A percentile compares a stretch with the other conserved stretches of the same genome.
Conservation (phyloP, 2,113 vertebrate species). For the Salvator merianae region DNA sequence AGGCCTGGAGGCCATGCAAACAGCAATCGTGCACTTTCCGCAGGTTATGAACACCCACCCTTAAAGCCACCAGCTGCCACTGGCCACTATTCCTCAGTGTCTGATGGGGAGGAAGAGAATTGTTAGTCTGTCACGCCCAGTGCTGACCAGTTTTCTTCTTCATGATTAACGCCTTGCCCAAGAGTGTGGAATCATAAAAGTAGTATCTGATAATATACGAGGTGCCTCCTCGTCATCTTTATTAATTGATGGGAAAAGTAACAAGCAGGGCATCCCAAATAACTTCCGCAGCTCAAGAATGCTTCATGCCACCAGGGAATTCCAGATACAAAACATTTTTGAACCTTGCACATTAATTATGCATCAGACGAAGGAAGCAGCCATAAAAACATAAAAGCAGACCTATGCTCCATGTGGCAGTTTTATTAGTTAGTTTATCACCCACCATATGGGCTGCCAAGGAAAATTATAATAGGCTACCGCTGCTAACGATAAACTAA, state of each 20-base stretch:
- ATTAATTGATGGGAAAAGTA: background rate
- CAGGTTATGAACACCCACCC: no score
- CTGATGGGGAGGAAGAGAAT: no score
- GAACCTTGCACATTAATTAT: constrained; percentile 65
- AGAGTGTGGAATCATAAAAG: background rate
- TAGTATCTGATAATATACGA: constrained; percentile 6
- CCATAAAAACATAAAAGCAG: constrained; percentile 62
- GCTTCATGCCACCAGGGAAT: constrained; percentile 37
- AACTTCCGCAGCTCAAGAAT: constrained; percentile 15
- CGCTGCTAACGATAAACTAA: constrained; percentile 56
- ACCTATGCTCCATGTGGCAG: constrained; percentile 59
- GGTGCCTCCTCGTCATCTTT: no score
- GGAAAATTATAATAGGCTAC: constrained; percentile 67
- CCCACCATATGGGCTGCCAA: constrained; percentile 62
- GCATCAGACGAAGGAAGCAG: constrained; percentile 61
- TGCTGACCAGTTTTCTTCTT: no score
- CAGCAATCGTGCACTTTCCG: no score
- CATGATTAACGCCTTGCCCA: no score
- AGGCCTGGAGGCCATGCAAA: no score
- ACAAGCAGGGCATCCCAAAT: constrained; percentile 18
- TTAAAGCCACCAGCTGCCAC: no score
- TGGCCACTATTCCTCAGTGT: no score
- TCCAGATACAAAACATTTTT: constrained; percentile 45
- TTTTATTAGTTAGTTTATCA: constrained; percentile 75
- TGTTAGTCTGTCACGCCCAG: no score